These are phyloP conservation scores for Aptenodytes forsteri DNA, from an alignment of 2,113 vertebrate species.

Conservation along the genomic window DNA sequence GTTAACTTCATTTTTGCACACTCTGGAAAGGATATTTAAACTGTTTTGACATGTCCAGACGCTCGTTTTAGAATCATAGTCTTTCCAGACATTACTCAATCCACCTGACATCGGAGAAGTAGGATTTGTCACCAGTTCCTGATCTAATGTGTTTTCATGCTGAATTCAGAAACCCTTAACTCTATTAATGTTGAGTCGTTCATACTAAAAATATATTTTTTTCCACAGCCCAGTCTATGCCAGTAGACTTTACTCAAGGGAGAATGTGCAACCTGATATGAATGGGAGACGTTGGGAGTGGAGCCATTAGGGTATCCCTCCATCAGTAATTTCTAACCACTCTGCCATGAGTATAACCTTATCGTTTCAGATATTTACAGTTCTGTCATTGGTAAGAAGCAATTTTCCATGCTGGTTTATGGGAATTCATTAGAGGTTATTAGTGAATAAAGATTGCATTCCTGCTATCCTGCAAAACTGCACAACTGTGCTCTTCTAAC, in stretches of 20 bases:
- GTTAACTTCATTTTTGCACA: conserved; percentile 15
- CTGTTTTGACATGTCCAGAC: conserved; percentile 44
- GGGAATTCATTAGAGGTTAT: background rate
- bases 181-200: background rate
- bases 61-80: background rate
- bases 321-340: background rate
- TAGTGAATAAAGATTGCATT: background rate
- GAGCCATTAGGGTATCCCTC: background rate
- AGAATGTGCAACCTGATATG: background rate
- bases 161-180: conserved; percentile 36
- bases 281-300: background rate
- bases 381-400: background rate
- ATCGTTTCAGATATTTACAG: background rate
- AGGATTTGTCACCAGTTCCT: conserved; percentile 36
- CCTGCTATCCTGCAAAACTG: background rate
- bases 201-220: conserved; percentile 5
- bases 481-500: background rate
- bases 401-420: background rate
- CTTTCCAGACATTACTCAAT: conserved; percentile 66
- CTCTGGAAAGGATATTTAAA: conserved; percentile 31
- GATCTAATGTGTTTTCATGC: conserved; percentile 36
- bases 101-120: conserved; percentile 27
- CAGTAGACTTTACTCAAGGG: background rate
- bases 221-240: background rate
- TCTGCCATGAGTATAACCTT: background rate